Base-by-base conservation (phyloP, 2,797 vertebrate genomes). In the Danionella dracula region DNA sequence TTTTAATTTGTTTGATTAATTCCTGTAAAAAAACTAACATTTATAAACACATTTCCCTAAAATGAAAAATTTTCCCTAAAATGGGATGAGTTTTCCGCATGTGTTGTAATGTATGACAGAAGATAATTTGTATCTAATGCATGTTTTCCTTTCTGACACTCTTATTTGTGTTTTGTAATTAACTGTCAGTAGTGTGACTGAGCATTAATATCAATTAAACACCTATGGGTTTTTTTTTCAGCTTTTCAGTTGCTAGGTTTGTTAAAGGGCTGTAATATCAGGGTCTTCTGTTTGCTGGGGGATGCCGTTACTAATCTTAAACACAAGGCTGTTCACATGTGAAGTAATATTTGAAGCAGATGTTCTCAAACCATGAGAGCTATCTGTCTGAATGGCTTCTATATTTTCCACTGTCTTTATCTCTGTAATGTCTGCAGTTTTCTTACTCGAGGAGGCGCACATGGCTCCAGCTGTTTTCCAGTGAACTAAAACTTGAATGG, bases 231-330 rank as follows among this genome's bases (percentile, higher is more conserved):
- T 1, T 23, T 44, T 45, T 59, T 48, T 37, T 19, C 13, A 8
- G 31, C 40, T 21, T 35, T 42, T 66, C 57, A 49, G 63, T 35
- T 35, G 32, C 10, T 35, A 8, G 1, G 32, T 35, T 9, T 15
- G 4, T 42, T 12, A 61, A 32, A 55, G 19, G n/a, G 23, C 6
- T 27, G 6, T 27, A 3, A 27, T 3, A 27, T 6, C 23, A n/a
- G 58, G 48, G 40, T 76, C 44, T 63, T 23, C 63, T 71, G 57
- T 59, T 72, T 60, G 73, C 58, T 68, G 69, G 59, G n/a, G 59
- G 63, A 55, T 17, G 55, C 68, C 70, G 62, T 71, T 21, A 41
- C 66, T 72, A 66, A 69, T 70, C 58, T 46, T 68, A 48, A 72
- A 78, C 72, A 64, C 59, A 45, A 61, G 55, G 45, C 15, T 41